Base-by-base conservation (phyloP, 2,113 vertebrate genomes). In the Notechis scutatus region DNA sequence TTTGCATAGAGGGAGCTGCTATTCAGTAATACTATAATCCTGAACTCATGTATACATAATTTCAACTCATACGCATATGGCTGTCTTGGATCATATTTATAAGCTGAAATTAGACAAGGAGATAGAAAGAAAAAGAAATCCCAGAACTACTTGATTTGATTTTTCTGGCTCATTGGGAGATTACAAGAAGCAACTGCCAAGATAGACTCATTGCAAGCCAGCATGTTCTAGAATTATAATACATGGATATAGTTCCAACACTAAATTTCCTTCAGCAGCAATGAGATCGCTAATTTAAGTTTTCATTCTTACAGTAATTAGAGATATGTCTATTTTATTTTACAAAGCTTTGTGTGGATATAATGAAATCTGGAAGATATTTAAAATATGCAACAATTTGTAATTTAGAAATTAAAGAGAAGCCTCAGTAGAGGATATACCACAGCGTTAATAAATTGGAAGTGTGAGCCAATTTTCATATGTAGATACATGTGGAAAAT, bases 381-480 rank as follows among this genome's bases (percentile, higher is more conserved):
- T 97, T 93, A 92, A 55, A 95, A 24, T 91, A 95, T 92, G 92
- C 93, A 94, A 81, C 47, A 93, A 92, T 89, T 94, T 93, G 87
- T 3, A 94, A 94, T 95, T 95, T 94, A 93, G 91, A 92, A 96
- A 96, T 96, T 97, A 97, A 96, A 97, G 95, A 96, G 86, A 34
- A 92, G 29, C 81, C 93, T 95, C 90, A 93, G 91, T 87, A 95
- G 96, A 95, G 91, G 47, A 88, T 94, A 95, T 88, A 93, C 88
- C 91, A 90, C 55, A 93, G 94, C 91, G 86, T 52, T 96, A 96
- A 96, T 92, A 94, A 96, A 95, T 96, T 94, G 92, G 93, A 95
- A 94, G 52, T 47, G 12, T 95, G 93, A 96, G 90, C 90, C 86
- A 93, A 94, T 96, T 96, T 94, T 96, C 93, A 93, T 96, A 94